phyloP scores from a whole-genome alignment of 2,797 vertebrate genomes.

The Pseudomugil tenellus region DNA sequence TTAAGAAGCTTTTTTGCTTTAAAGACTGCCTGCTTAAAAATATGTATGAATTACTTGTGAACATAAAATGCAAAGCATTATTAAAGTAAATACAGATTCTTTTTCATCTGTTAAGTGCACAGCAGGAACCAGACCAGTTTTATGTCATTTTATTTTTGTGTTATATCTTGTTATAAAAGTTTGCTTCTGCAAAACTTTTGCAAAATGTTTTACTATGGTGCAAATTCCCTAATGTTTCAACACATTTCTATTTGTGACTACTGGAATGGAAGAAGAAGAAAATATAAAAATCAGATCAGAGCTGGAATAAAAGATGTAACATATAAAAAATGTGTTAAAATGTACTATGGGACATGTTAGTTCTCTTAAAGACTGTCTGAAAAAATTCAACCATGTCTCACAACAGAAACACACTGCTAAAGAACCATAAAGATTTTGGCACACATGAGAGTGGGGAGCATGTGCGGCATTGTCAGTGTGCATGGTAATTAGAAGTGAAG shows the following conservation, averaged over 20 bases:
- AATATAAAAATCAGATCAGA: not conserved
- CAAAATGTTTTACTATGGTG: conserved; percentile 15
- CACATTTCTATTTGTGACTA: conserved; percentile 1
- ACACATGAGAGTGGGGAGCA: conserved; percentile 17
- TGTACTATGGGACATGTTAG: not conserved
- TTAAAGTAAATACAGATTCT: not conserved
- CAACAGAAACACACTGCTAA: conserved; percentile 8
- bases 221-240: not conserved
- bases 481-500: conserved; percentile 75
- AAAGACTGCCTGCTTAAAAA: not conserved
- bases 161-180: not conserved
- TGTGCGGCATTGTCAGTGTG: conserved; percentile 48
- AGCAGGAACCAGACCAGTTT: not conserved
- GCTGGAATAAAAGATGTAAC: not conserved
- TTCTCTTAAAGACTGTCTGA: not conserved
- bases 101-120: no score
- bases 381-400: conserved; percentile 6
- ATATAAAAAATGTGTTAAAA: conserved; percentile 1
- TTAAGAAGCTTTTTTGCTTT: not conserved
- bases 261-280: not conserved
- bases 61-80: not conserved
- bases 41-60: not conserved
- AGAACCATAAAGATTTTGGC: conserved; percentile 38
- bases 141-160: not conserved
- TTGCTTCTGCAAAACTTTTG: not conserved